Percentiles rank a stretch among this genome's conserved stretches.
phyloP scores from a whole-genome alignment of 2,113 vertebrate species.

The Myrmophylax atrothorax region DNA sequence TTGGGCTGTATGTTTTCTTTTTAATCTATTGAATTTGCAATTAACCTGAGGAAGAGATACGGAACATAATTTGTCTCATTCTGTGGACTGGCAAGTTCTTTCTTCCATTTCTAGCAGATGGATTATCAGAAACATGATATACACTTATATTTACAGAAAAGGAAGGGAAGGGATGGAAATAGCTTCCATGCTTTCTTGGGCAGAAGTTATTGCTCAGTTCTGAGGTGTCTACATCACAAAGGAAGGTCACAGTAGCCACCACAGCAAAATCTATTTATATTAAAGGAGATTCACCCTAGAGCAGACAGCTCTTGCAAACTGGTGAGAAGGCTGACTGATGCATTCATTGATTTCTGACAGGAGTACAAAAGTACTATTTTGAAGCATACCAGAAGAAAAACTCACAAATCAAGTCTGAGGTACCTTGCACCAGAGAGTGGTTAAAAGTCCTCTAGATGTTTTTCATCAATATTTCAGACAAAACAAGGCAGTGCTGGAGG shows the following conservation, averaged over 20 bases:
- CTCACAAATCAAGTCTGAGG: background rate
- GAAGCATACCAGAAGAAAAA: background rate
- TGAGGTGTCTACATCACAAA: background rate
- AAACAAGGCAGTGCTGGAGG: background rate
- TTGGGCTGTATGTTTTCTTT: background rate
- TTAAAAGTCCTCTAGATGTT: background rate
- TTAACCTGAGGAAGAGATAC: background rate
- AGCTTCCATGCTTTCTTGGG: background rate
- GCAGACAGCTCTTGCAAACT: background rate
- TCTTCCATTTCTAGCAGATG: background rate
- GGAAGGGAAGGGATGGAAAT: background rate
- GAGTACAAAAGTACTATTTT: background rate
- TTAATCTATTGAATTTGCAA: conserved; percentile 6
- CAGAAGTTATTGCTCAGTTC: background rate
- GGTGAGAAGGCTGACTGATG: background rate
- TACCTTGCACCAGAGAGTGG: background rate
- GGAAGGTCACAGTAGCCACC: background rate
- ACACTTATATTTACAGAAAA: background rate
- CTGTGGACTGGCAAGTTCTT: background rate
- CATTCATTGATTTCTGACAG: background rate
- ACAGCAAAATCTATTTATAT: conserved; percentile 9
- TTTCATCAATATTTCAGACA: background rate
- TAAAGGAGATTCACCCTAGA: background rate
- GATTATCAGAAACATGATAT: background rate
- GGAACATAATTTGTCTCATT: background rate